Conservation (phyloP, 2,888 invertebrate species). For the Ecliptopera silaceata region DNA sequence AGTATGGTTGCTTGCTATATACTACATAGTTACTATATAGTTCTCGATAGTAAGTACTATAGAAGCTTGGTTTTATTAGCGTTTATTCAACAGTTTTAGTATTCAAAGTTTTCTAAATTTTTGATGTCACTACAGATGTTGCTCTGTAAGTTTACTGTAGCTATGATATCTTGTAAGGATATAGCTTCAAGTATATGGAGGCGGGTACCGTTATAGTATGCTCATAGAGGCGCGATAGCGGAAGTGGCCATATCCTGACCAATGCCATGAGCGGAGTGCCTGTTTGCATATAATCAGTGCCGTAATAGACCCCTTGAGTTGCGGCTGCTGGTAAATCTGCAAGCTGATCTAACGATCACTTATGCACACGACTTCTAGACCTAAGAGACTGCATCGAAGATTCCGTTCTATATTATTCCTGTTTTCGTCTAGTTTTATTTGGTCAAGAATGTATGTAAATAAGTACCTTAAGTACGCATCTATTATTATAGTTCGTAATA, state of each 20-base stretch:
- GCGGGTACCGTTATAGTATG: conserved; percentile 61
- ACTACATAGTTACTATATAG: too few species aligned
- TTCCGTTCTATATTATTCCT: too few species aligned
- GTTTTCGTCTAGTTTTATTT: too few species aligned
- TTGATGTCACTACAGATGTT: background rate
- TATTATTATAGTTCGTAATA: too few species aligned
- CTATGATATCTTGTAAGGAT: conserved; percentile 5
- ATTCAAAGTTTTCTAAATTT: too few species aligned
- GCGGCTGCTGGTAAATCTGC: conserved; percentile 41
- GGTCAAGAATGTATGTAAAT: too few species aligned
- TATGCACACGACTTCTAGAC: conserved; percentile 9
- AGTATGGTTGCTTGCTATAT: too few species aligned
- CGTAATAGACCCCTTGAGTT: conserved; percentile 51
- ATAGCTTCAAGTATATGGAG: conserved; percentile 14
- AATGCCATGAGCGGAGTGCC: conserved; percentile 48
- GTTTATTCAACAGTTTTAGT: too few species aligned
- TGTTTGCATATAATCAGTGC: conserved; percentile 56
- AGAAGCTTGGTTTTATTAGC: too few species aligned
- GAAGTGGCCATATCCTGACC: conserved; percentile 76
- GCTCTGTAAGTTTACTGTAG: background rate
- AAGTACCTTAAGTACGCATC: too few species aligned
- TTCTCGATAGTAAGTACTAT: too few species aligned
- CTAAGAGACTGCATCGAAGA: background rate
- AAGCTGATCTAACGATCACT: conserved; percentile 30
- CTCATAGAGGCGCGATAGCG: conserved; percentile 55